These are phyloP conservation scores for Phrynocephalus vlangalii DNA, from an alignment of 2,797 vertebrate species.

Conservation along the genomic window DNA sequence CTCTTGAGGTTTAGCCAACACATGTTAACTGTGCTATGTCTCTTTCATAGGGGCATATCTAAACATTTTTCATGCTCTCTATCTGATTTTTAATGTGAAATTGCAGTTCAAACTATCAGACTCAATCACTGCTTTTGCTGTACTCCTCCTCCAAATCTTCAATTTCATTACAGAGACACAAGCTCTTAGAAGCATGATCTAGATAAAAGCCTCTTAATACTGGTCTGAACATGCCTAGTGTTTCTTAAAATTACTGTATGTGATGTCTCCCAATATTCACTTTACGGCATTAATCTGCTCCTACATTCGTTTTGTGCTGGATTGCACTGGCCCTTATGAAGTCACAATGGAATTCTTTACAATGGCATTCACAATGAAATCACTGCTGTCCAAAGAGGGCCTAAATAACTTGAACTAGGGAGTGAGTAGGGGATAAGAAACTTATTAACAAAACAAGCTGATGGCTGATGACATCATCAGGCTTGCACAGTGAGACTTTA, in stretches of 20 bases:
- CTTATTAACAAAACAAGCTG: neutral
- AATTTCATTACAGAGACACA: neutral
- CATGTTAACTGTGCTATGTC: conserved; percentile 60
- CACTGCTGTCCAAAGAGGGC: too few species aligned
- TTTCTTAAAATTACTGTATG: neutral
- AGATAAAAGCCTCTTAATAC: neutral
- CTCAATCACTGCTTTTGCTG: neutral
- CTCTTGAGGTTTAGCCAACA: conserved; percentile 49
- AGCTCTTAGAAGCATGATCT: neutral
- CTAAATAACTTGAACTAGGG: too few species aligned
- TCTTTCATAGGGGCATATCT: neutral
- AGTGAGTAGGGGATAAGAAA: too few species aligned
- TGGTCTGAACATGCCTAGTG: neutral
- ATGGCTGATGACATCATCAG: neutral
- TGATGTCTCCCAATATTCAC: neutral
- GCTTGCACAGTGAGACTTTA: too few species aligned
- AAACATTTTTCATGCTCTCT: conserved; percentile 1
- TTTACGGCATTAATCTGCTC: neutral
- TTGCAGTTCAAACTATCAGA: neutral
- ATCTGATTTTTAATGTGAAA: neutral
- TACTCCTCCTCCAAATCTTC: neutral
- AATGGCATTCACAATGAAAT: neutral
- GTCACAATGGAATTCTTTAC: neutral
- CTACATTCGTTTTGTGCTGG: neutral
- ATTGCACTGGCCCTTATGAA: neutral